These are phyloP conservation scores for Onychomys arenicola DNA, from an alignment of 2,797 vertebrate species.

Conservation along the genomic window DNA sequence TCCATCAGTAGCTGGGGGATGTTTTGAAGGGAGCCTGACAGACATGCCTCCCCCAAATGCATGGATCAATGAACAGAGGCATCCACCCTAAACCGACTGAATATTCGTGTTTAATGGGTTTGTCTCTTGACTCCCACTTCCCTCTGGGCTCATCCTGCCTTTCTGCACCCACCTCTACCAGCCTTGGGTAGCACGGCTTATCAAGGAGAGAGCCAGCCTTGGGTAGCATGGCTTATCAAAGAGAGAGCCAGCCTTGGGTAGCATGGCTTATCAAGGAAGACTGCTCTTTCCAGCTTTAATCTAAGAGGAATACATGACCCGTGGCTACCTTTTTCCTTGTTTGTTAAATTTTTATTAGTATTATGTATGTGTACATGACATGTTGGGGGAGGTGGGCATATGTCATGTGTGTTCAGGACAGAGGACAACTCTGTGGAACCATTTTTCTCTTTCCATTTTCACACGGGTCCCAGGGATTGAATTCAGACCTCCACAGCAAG, in stretches of 20 bases:
- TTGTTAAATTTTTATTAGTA: background rate
- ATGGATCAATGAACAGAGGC: background rate
- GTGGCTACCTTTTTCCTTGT: background rate
- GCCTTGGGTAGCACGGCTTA: accelerated
- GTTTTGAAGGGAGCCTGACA: background rate
- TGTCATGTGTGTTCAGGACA: background rate
- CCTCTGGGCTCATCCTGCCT: background rate
- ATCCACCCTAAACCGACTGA: background rate
- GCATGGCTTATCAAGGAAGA: background rate
- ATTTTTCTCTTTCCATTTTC: background rate
- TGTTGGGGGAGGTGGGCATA: background rate
- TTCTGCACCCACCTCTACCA: background rate
- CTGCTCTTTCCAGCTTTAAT: background rate
- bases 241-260: background rate
- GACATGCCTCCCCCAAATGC: background rate
- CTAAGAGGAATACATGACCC: background rate
- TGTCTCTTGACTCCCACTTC: background rate
- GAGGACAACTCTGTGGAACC: background rate
- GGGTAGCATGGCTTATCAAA: background rate
- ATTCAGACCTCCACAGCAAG: background rate
- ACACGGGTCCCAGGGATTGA: background rate
- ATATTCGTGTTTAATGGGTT: background rate
- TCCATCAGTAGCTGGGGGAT: background rate
- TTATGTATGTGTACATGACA: background rate
- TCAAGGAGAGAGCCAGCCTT: no score